Evolutionary conservation across 2,888 invertebrate species (phyloP).

Genomic region (Tetragnatha montana): DNA sequence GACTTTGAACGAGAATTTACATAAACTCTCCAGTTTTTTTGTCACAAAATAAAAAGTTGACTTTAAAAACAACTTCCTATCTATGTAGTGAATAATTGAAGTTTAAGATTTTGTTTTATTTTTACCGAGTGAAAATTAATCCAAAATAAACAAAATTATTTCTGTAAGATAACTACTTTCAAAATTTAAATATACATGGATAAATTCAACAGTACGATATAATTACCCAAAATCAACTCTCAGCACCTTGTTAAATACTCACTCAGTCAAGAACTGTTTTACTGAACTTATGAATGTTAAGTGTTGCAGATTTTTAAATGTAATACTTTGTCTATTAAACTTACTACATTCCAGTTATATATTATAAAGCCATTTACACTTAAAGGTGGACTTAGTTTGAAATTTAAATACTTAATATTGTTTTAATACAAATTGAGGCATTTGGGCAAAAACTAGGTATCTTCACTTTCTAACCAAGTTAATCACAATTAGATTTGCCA

Average conservation of each 20-base stretch:
- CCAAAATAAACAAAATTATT: neutral
- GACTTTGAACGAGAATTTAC: too few relatives aligned
- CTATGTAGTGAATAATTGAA: too few relatives aligned
- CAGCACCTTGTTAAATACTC: neutral
- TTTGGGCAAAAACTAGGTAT: too few relatives aligned
- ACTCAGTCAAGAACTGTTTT: neutral
- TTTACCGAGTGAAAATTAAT: too few relatives aligned
- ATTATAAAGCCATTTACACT: neutral
- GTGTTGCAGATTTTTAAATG: neutral
- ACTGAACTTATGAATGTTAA: neutral
- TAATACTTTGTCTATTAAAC: neutral
- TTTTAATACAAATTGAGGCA: too few relatives aligned
- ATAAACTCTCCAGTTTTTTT: too few relatives aligned
- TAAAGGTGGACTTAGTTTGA: neutral
- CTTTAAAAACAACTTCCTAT: too few relatives aligned
- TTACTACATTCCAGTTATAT: neutral
- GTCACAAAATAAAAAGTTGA: too few relatives aligned
- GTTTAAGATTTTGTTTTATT: too few relatives aligned
- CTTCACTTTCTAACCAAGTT: too few relatives aligned
- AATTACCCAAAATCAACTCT: neutral
- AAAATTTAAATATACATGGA: neutral
- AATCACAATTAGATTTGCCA: too few relatives aligned
- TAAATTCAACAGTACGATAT: constrained; percentile 1
- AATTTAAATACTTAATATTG: neutral
- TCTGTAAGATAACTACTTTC: too few relatives aligned